These are phyloP conservation scores for Phymorhynchus buccinoides DNA, from an alignment of 1,140 invertebrate species.

Conservation along the genomic window DNA sequence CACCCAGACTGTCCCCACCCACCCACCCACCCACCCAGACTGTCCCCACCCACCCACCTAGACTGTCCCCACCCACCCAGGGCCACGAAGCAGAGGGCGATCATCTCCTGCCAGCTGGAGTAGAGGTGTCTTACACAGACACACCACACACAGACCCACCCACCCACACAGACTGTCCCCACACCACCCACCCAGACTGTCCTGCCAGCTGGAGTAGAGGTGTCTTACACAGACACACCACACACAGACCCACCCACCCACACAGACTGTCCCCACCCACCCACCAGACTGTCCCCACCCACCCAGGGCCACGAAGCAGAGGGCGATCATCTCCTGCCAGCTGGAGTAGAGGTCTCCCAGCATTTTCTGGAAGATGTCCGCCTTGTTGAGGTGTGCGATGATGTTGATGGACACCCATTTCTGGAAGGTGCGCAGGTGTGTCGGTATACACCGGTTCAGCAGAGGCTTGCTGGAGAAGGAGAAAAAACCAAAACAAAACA, in stretches of 20 bases:
- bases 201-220: slow-evolving; percentile 86
- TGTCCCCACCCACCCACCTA: slow-evolving; percentile 78
- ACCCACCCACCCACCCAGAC: slow-evolving; percentile 81
- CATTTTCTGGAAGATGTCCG: slow-evolving; percentile 90
- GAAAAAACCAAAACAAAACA: not conserved
- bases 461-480: slow-evolving; percentile 77
- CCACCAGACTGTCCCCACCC: slow-evolving; percentile 67
- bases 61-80: slow-evolving; percentile 79
- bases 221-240: slow-evolving; percentile 91
- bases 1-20: slow-evolving; percentile 79
- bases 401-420: slow-evolving; percentile 70
- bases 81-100: slow-evolving; percentile 85
- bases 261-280: too few species aligned
- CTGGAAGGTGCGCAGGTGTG: slow-evolving; percentile 72
- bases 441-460: slow-evolving; percentile 90
- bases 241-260: slow-evolving; percentile 17
- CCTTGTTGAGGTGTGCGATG: slow-evolving; percentile 87
- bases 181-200: slow-evolving; percentile 78
- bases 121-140: slow-evolving; percentile 91
- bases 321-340: slow-evolving; percentile 84
- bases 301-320: slow-evolving; percentile 87
- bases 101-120: slow-evolving; percentile 84
- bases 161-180: slow-evolving; percentile 80
- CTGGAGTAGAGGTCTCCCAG: slow-evolving; percentile 89
- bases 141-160: slow-evolving; percentile 74